Evolutionary conservation across 2,888 invertebrate species (phyloP).

Genomic region (Agrotis puta): DNA sequence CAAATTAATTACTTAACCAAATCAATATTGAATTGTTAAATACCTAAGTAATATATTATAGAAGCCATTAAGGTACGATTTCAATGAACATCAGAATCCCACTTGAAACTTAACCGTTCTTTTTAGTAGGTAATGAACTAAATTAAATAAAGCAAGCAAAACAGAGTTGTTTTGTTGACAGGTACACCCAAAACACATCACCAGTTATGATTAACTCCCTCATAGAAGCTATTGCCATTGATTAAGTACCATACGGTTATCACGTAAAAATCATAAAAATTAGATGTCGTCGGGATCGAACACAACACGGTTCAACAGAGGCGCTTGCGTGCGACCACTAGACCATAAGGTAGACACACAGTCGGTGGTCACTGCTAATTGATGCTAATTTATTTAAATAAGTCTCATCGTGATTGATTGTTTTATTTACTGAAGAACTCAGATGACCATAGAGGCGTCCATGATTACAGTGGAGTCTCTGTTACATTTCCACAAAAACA

Average conservation of each 20-base stretch:
- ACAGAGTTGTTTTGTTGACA: too few species aligned
- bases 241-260: not conserved
- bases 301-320: not conserved
- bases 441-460: too few species aligned
- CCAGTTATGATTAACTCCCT: too few species aligned
- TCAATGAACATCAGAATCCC: too few species aligned
- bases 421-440: not conserved
- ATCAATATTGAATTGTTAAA: not conserved
- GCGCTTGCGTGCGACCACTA: not conserved
- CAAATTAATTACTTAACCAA: not conserved
- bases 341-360: constrained; percentile 2
- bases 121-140: too few species aligned
- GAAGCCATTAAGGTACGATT: too few species aligned
- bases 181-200: too few species aligned
- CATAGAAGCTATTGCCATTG: too few species aligned
- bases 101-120: too few species aligned
- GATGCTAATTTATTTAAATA: constrained; percentile 2
- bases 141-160: not conserved
- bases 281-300: not conserved
- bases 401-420: not conserved
- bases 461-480: too few species aligned
- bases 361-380: constrained; percentile 4
- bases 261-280: too few species aligned
- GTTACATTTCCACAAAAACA: not conserved
- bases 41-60: too few species aligned